Conservation (phyloP, 2,113 vertebrate genomes). For the Chiloscyllium plagiosum region DNA sequence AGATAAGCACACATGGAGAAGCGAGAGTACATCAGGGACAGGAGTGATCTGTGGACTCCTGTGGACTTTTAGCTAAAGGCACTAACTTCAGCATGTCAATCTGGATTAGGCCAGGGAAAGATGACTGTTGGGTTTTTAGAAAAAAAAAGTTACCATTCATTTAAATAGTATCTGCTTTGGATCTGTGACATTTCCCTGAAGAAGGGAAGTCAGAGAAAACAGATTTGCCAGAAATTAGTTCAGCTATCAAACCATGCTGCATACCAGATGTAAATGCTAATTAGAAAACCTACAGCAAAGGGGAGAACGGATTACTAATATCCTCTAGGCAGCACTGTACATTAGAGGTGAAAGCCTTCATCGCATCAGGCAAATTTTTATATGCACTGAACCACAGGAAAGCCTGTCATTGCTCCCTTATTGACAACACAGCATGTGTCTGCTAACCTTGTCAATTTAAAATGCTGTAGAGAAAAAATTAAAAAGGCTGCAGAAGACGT, state of each 20-base stretch:
- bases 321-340: constrained; percentile 40
- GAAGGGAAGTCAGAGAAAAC: constrained; percentile 44
- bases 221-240: constrained; percentile 45
- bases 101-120: constrained; percentile 46
- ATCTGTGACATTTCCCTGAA: constrained; percentile 44
- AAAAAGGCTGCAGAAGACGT: background rate
- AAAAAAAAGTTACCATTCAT: constrained; percentile 6
- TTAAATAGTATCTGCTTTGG: constrained; percentile 44
- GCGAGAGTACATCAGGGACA: constrained; percentile 39
- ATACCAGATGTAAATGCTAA: constrained; percentile 42
- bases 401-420: constrained; percentile 7
- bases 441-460: constrained; percentile 10
- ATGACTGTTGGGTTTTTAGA: constrained; percentile 38
- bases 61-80: constrained; percentile 44
- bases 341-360: constrained; percentile 41
- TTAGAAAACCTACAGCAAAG: constrained; percentile 44
- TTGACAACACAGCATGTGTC: constrained; percentile 27
- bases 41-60: constrained; percentile 40
- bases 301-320: constrained; percentile 41
- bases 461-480: background rate
- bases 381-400: background rate
- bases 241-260: constrained; percentile 42
- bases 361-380: background rate
- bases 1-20: constrained; percentile 42
- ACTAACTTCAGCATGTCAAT: constrained; percentile 42